These are phyloP conservation scores for Papilio polytes DNA, from an alignment of 1,140 invertebrate species.

Conservation along the genomic window DNA sequence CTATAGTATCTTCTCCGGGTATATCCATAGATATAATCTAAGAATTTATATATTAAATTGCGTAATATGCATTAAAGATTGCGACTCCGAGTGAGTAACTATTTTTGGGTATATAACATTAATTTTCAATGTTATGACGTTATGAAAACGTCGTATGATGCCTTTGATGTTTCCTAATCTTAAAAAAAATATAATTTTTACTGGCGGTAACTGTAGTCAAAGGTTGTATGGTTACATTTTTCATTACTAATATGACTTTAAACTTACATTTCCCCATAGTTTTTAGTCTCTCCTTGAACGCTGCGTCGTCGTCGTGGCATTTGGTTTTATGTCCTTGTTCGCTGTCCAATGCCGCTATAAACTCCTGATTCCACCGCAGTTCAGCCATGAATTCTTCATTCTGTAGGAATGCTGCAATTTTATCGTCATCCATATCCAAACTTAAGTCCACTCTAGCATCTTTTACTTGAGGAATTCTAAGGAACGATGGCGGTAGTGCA, in stretches of 20 bases:
- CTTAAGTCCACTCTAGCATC: conserved; percentile 75
- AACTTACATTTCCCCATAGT: conserved; percentile 93
- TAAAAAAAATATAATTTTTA: background rate
- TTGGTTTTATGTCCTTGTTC: conserved; percentile 85
- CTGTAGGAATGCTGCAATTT: conserved; percentile 94
- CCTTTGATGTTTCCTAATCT: too few species aligned
- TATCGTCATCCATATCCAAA: conserved; percentile 87
- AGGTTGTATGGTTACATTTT: too few species aligned
- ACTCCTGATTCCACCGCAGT: conserved; percentile 94
- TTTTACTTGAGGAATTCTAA: conserved; percentile 85
- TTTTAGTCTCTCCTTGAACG: conserved; percentile 92
- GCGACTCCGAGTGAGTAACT: background rate
- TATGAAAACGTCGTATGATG: too few species aligned
- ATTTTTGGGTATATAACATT: too few species aligned
- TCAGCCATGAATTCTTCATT: conserved; percentile 97
- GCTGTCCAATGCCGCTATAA: conserved; percentile 93
- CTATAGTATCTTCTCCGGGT: background rate
- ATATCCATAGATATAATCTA: background rate
- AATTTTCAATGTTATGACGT: background rate
- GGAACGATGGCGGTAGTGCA: conserved; percentile 91
- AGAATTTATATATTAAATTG: background rate
- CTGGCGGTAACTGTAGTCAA: too few species aligned
- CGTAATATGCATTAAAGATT: background rate
- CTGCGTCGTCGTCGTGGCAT: conserved; percentile 90
- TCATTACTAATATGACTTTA: background rate